These are phyloP conservation scores for Malthinus seriepunctatus DNA, from an alignment of 2,888 invertebrate species.

Conservation along the genomic window DNA sequence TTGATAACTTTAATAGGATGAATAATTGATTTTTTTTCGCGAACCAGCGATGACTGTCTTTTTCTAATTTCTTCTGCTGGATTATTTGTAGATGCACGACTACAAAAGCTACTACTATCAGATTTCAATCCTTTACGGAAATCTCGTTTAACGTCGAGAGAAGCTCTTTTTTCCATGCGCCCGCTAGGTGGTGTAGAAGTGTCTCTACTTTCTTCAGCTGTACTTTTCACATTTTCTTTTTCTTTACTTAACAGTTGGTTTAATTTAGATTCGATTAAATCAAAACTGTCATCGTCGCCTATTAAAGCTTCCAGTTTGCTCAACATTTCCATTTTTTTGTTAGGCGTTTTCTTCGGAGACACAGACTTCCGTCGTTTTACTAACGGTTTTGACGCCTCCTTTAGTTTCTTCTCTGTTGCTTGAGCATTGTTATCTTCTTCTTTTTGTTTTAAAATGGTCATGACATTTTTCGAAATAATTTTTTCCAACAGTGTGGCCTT, in stretches of 20 bases:
- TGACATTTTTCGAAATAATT: constrained; percentile 2
- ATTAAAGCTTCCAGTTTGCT: neutral
- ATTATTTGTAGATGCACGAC: too few relatives aligned
- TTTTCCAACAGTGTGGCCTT: neutral
- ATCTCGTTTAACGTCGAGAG: too few relatives aligned
- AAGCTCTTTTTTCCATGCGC: too few relatives aligned
- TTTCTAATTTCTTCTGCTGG: neutral
- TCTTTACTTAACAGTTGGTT: neutral
- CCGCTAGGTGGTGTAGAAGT: too few relatives aligned
- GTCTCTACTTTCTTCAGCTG: too few relatives aligned
- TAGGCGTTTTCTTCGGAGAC: neutral
- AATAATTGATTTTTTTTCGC: too few relatives aligned
- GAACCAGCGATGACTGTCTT: neutral
- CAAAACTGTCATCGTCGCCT: neutral
- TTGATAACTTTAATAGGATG: too few relatives aligned
- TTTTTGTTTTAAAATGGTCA: neutral
- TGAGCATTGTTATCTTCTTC: neutral
- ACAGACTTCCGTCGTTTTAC: neutral
- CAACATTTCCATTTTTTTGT: neutral
- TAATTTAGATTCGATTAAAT: neutral
- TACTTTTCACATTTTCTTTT: neutral
- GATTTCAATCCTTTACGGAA: too few relatives aligned
- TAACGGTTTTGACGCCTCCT: neutral
- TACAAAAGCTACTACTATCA: too few relatives aligned
- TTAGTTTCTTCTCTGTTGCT: neutral